These are phyloP conservation scores for Xanthorhoe designata DNA, from an alignment of 2,888 invertebrate species.

Conservation along the genomic window DNA sequence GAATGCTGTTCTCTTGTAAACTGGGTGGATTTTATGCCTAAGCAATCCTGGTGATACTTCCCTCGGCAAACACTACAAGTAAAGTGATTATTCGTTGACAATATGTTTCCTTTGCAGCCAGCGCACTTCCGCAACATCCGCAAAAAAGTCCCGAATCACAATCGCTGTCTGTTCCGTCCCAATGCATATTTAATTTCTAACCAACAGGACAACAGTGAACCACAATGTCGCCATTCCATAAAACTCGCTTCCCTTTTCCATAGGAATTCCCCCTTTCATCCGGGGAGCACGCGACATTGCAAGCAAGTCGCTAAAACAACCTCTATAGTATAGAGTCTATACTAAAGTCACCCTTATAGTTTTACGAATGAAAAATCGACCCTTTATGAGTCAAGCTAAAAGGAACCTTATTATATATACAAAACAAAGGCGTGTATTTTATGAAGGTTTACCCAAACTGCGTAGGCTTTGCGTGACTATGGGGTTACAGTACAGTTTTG, in stretches of 20 bases:
- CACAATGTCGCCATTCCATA: slow-evolving; percentile 27
- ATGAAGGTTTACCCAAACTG: slow-evolving; percentile 23
- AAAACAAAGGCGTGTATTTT: not conserved
- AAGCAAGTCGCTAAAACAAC: slow-evolving; percentile 14
- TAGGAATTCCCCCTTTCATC: slow-evolving; percentile 37
- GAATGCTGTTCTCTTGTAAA: no score
- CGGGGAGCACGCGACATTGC: slow-evolving; percentile 45
- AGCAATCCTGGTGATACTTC: no score
- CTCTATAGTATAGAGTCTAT: no score
- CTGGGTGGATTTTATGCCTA: no score
- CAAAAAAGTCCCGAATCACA: slow-evolving; percentile 7
- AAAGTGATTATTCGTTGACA: no score
- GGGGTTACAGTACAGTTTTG: slow-evolving; percentile 11
- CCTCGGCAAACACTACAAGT: no score
- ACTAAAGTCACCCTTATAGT: slow-evolving; percentile 31
- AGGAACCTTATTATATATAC: slow-evolving; percentile 9
- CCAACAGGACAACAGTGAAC: slow-evolving; percentile 31
- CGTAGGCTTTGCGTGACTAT: slow-evolving; percentile 27
- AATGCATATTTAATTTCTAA: slow-evolving; percentile 27
- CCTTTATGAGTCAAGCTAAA: slow-evolving; percentile 22
- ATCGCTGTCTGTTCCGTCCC: slow-evolving; percentile 30
- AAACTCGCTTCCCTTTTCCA: slow-evolving; percentile 33
- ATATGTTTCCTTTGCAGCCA: no score
- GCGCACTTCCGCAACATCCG: no score
- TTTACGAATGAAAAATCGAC: slow-evolving; percentile 17